Percentiles rank a stretch among this genome's conserved stretches.
phyloP scores from a whole-genome alignment of 2,888 invertebrate genomes.

The Dexiosoma caninum region DNA sequence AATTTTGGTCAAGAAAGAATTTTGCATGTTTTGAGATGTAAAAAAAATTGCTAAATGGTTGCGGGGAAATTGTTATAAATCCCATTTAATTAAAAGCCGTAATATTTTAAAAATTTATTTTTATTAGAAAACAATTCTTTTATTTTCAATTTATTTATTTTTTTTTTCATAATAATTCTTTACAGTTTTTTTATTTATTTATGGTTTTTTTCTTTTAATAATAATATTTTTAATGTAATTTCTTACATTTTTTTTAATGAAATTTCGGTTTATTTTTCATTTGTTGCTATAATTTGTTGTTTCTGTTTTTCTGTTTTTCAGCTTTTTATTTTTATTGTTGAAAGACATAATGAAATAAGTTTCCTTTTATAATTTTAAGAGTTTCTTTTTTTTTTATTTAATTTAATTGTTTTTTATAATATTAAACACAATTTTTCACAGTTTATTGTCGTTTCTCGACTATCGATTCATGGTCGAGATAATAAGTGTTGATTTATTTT shows the following conservation, averaged over 20 bases:
- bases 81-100: no score
- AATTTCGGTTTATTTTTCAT: slow-evolving; percentile 50
- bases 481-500: slow-evolving; percentile 66
- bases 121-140: slow-evolving; percentile 69
- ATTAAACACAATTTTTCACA: slow-evolving; percentile 76
- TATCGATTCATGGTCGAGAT: slow-evolving; percentile 77
- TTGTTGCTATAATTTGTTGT: slow-evolving; percentile 49
- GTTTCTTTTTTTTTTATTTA: slow-evolving; percentile 49
- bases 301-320: slow-evolving; percentile 21
- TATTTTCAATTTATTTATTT: slow-evolving; percentile 58
- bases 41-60: no score
- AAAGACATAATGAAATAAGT: slow-evolving; percentile 61
- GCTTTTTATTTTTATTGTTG: slow-evolving; percentile 36
- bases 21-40: no score
- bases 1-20: no score
- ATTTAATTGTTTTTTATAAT: slow-evolving; percentile 49
- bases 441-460: slow-evolving; percentile 79
- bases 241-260: slow-evolving; percentile 62
- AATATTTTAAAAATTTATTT: slow-evolving; percentile 36
- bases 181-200: slow-evolving; percentile 58
- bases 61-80: no score
- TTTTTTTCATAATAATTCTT: slow-evolving; percentile 64
- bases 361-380: slow-evolving; percentile 54
- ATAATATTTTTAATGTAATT: slow-evolving; percentile 56
- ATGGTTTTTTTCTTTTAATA: slow-evolving; percentile 47